Base-by-base conservation (phyloP, 1,140 invertebrate genomes). In the Plodia interpunctella region DNA sequence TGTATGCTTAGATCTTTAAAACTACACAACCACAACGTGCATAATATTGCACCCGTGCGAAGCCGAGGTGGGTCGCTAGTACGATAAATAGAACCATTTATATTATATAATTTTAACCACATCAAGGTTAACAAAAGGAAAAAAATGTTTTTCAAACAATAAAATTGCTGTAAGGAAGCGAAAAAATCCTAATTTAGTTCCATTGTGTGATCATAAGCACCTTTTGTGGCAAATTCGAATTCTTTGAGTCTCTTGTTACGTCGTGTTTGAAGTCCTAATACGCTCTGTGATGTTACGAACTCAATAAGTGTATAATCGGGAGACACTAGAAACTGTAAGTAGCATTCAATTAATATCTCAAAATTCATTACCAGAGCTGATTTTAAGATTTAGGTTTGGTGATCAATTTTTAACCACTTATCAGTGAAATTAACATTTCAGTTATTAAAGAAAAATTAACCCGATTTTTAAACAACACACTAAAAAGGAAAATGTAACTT, bases 201-300 rank as follows among this genome's bases (percentile, higher is more conserved):
- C n/a, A 44, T 44, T 44, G 38, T 44, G 38, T 5, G 8, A 21
- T 53, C 13, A 10, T 51, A 5, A 51, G 20, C 10, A 11, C 19
- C 51, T 21, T n/a, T 53, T 25, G 20, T 8, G 51, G 51, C 5
- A 51, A 51, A 51, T 5, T 8, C 9, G 17, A 53, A 53, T 25
- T 20, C n/a, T 53, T 25, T 53, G 21, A 53, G 51, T 15, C 51
- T 25, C 49, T 50, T n/a, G 19, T 51, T 51, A 5, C 19, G n/a
- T 13, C 20, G 28, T 20, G 51, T 53, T 53, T n/a, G 25, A 53
- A 11, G 8, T 51, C 10, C 49, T 51, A 20, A 25, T 53, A 25
- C 11, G 20, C 20, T 53, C 9, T 25, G 15, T n/a, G 19, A 53
- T 53, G n/a, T 53, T 53, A 53, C 13, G 51, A 15, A 18, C 20